phyloP scores from a whole-genome alignment of 2,113 vertebrate species.

The Odontophorus gujanensis region DNA sequence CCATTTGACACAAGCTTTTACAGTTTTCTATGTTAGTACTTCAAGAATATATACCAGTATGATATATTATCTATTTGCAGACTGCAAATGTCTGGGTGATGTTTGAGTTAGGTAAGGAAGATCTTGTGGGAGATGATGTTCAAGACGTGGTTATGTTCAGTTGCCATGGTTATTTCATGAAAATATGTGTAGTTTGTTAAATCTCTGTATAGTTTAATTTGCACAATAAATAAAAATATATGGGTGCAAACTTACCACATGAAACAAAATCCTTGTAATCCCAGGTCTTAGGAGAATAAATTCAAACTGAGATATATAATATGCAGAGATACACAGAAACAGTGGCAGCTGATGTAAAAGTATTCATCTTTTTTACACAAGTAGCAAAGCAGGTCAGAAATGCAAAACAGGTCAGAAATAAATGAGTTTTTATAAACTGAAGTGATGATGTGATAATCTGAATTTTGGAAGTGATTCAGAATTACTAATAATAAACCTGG shows the following conservation, averaged over 20 bases:
- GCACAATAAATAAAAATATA: slow-evolving; percentile 41
- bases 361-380: slow-evolving; percentile 13
- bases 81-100: slow-evolving; percentile 64
- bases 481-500: slow-evolving; percentile 18
- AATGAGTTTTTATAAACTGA: slow-evolving; percentile 45
- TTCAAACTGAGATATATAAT: not conserved
- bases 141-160: slow-evolving; percentile 15
- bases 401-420: slow-evolving; percentile 50
- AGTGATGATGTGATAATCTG: slow-evolving; percentile 41
- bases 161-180: slow-evolving; percentile 63
- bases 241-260: not conserved
- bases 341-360: slow-evolving; percentile 4
- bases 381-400: slow-evolving; percentile 49
- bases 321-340: slow-evolving; percentile 1
- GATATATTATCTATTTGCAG: slow-evolving; percentile 65
- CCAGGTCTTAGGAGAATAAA: slow-evolving; percentile 24
- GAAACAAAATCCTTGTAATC: slow-evolving; percentile 45
- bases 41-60: slow-evolving; percentile 5
- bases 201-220: slow-evolving; percentile 4
- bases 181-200: slow-evolving; percentile 36
- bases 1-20: slow-evolving; percentile 45
- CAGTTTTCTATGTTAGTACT: slow-evolving; percentile 50
- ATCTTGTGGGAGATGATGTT: slow-evolving; percentile 43
- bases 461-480: slow-evolving; percentile 47
- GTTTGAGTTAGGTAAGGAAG: slow-evolving; percentile 60